Evolutionary conservation across 1,140 invertebrate species (phyloP).

Genomic region (Pemphigus obesinymphae): DNA sequence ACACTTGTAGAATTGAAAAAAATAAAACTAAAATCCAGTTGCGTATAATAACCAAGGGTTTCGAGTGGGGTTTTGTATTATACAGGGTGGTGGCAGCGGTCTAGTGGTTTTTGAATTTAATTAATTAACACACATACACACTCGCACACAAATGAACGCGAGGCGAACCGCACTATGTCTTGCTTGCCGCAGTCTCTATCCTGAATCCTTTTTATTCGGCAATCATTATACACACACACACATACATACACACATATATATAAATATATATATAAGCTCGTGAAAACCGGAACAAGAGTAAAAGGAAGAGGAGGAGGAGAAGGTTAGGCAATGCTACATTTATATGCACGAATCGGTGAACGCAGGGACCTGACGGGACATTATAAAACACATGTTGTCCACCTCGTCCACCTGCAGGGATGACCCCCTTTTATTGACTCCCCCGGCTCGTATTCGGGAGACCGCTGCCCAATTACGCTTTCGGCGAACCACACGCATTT

Average conservation of each 20-base stretch:
- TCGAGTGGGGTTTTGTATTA: neutral
- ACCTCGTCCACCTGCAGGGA: neutral
- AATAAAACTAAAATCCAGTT: neutral
- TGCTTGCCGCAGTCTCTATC: neutral
- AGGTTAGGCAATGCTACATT: neutral
- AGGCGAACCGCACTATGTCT: neutral
- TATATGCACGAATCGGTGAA: neutral
- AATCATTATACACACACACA: too few species aligned
- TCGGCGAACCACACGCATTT: neutral
- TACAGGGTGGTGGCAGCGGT: neutral
- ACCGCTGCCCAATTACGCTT: slow-evolving; percentile 19
- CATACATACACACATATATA: too few species aligned
- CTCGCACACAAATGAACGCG: too few species aligned
- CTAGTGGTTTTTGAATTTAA: slow-evolving; percentile 31
- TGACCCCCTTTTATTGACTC: neutral
- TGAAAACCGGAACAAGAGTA: neutral
- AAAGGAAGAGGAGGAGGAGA: neutral
- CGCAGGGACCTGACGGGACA: neutral
- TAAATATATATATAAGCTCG: too few species aligned
- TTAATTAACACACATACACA: slow-evolving; percentile 19
- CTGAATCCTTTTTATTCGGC: neutral
- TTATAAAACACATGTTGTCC: slow-evolving; percentile 20
- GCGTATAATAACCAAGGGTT: neutral
- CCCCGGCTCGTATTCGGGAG: neutral
- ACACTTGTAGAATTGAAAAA: neutral